Conservation (phyloP, 1,140 invertebrate species). For the Drosophila kepulauana region DNA sequence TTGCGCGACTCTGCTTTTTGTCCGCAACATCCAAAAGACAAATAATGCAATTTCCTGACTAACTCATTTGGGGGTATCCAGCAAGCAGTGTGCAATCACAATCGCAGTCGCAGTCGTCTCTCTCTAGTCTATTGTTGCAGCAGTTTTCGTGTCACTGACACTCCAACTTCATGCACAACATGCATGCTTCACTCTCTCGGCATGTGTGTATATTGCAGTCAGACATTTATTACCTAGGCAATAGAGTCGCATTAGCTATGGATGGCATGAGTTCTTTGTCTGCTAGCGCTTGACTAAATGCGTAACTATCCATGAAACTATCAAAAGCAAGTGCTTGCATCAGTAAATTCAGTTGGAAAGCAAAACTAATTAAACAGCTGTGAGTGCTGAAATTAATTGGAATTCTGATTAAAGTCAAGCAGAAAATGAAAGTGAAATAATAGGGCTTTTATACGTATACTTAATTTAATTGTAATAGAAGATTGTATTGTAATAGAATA, state of each 20-base stretch:
- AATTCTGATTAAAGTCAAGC: neutral
- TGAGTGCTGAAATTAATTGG: neutral
- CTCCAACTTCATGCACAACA: slow-evolving; percentile 33
- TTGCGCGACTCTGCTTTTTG: slow-evolving; percentile 46
- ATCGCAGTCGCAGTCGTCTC: too few relatives aligned
- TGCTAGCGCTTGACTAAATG: slow-evolving; percentile 33
- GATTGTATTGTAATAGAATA: too few relatives aligned
- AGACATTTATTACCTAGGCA: slow-evolving; percentile 78
- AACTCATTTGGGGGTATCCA: slow-evolving; percentile 71
- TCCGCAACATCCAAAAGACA: slow-evolving; percentile 76
- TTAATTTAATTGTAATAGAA: too few relatives aligned
- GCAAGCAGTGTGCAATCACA: too few relatives aligned
- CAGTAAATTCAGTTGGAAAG: slow-evolving; percentile 1
- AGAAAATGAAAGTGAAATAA: too few relatives aligned
- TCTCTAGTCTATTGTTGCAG: slow-evolving; percentile 19
- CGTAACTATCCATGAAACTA: slow-evolving; percentile 21
- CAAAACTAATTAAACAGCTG: slow-evolving; percentile 1
- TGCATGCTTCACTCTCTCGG: slow-evolving; percentile 1
- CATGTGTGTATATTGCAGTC: slow-evolving; percentile 39
- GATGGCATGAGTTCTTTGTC: slow-evolving; percentile 21
- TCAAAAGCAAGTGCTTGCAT: neutral
- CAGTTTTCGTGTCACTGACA: slow-evolving; percentile 68
- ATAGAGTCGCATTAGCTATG: slow-evolving; percentile 50
- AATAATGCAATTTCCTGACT: slow-evolving; percentile 83
- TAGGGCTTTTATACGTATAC: too few relatives aligned